Conservation (phyloP, 2,888 invertebrate species). For the Lysandra coridon region DNA sequence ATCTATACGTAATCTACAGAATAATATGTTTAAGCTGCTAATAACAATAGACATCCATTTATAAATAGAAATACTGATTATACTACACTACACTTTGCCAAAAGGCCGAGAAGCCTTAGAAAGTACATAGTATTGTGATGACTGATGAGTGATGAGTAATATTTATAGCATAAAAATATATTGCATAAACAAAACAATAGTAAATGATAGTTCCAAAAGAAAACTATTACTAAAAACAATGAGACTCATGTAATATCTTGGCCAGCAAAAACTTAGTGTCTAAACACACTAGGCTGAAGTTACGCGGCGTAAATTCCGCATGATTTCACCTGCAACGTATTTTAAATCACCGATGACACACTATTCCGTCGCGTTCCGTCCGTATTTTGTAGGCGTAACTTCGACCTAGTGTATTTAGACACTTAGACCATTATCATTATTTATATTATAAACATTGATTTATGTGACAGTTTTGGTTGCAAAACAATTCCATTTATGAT, state of each 20-base stretch:
- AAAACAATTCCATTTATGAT: neutral
- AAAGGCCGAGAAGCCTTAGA: no score
- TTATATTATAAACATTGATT: neutral
- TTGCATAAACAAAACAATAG: neutral
- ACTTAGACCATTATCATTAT: no score
- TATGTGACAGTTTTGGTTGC: neutral
- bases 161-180: neutral
- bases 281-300: no score
- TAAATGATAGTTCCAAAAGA: neutral
- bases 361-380: no score
- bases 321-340: no score
- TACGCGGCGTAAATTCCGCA: no score
- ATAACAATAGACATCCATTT: neutral
- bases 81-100: no score
- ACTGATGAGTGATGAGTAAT: neutral
- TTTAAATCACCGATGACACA: no score
- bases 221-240: neutral
- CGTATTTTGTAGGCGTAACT: no score
- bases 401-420: no score
- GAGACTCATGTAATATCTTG: neutral
- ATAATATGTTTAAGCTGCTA: neutral
- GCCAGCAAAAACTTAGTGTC: neutral
- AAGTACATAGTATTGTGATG: neutral
- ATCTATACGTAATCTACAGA: neutral
- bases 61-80: slow-evolving; percentile 1